phyloP scores from a whole-genome alignment of 2,888 invertebrate genomes.

The Cybosia mesomella region DNA sequence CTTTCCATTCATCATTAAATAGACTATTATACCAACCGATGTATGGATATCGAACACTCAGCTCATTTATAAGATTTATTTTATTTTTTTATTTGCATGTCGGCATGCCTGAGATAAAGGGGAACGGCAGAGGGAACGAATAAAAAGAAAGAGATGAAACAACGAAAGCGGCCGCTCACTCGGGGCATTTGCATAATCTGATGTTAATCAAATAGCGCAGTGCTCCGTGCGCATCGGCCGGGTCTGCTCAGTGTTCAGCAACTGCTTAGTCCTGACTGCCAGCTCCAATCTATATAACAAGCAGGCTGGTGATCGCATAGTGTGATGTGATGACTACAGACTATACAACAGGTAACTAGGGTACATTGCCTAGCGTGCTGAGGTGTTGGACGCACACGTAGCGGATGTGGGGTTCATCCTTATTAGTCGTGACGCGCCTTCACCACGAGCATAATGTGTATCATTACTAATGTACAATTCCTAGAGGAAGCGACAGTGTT shows the following conservation, averaged over 20 bases:
- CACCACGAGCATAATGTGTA: conserved; percentile 46
- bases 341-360: conserved; percentile 20
- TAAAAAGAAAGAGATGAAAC: conserved; percentile 80
- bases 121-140: conserved; percentile 73
- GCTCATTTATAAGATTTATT: conserved; percentile 81
- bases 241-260: conserved; percentile 31
- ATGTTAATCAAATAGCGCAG: conserved; percentile 84
- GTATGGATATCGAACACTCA: conserved; percentile 82
- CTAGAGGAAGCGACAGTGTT: conserved; percentile 59
- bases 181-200: conserved; percentile 86
- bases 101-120: conserved; percentile 83
- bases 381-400: conserved; percentile 61
- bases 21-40: conserved; percentile 74
- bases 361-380: conserved; percentile 12
- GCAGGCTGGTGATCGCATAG: conserved; percentile 26
- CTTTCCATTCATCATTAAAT: conserved; percentile 79
- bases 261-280: conserved; percentile 40
- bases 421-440: conserved; percentile 60
- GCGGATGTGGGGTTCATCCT: conserved; percentile 65
- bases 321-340: conserved; percentile 27
- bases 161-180: conserved; percentile 83
- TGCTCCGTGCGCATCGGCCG: conserved; percentile 55
- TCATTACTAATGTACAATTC: conserved; percentile 41
- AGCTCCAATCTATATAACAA: conserved; percentile 32
- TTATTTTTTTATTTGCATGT: conserved; percentile 79